Evolutionary conservation across 1,140 invertebrate genomes (phyloP), one percentile per base, ranked within the genome.

Genomic region (Drosophila repleta): DNA sequence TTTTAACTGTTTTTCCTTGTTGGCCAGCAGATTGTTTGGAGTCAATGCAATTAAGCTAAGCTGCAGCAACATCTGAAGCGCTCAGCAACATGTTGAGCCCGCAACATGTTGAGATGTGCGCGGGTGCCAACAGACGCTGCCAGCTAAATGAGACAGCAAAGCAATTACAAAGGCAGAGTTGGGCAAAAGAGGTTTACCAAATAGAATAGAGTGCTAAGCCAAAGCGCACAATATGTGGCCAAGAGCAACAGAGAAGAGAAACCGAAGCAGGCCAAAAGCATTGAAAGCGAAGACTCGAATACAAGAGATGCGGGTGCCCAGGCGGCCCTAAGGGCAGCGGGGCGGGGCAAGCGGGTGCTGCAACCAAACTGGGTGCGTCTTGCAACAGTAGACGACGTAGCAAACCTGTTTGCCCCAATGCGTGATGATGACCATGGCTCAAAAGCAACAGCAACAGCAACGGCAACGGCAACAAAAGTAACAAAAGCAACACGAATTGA

Each of bases 281-380:
- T 72, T 78, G 82, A 89, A 89, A 87, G 79, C 83, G 82, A 89
- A 87, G 72, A 87, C 63, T 61, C 46, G 51, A 74, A 60, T 57
- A 53, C 15, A 64, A 71, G 51, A 55, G 15, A 56, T 18, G 48
- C 37, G 55, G 58, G 39, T 49, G 10, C 5, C 0, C 15, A 13
- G 21, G 60, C 13, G 3, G 24, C 4, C 5, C 3, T 32, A 7
- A 7, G 18, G 24, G 18, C 18, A 66, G 70, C 24, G 3, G 4
- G 64, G n/a, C 26, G 39, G 1, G 26, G 0, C 5, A 18, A 13
- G 55, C n/a, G 3, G 11, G 15, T 43, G 64, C 63, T 61, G 77
- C 68, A 64, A 49, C 57, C 15, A 70, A 67, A 67, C 77, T 76
- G 78, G 79, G 82, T 72, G 78, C 77, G 74, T 76, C 81, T 85